Percentiles rank a stretch among this genome's conserved stretches.
Conservation (phyloP, 2,888 invertebrate genomes). For the Ophion costatus region DNA sequence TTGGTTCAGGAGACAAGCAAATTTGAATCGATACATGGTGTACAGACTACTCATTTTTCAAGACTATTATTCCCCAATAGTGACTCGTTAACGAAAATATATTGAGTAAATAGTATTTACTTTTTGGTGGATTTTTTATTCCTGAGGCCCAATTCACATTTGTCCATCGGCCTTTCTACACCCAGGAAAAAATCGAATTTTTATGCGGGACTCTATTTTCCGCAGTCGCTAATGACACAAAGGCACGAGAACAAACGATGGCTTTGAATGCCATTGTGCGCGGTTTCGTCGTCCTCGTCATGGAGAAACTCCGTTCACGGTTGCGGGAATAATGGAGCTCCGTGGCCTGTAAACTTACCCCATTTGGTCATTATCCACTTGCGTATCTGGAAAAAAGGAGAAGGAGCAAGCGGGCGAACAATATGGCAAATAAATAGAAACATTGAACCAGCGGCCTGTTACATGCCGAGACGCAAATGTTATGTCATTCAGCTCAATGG, state of each 20-base stretch:
- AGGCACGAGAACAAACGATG: slow-evolving; percentile 46
- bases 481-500: not conserved
- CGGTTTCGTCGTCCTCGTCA: slow-evolving; percentile 34
- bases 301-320: slow-evolving; percentile 54
- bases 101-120: not conserved
- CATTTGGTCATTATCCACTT: slow-evolving; percentile 54
- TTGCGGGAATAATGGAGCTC: slow-evolving; percentile 53
- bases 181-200: not conserved
- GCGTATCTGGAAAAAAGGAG: not conserved
- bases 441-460: slow-evolving; percentile 9
- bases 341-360: slow-evolving; percentile 54
- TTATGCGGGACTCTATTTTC: not conserved
- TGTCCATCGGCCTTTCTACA: not conserved
- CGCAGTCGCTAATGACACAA: not conserved
- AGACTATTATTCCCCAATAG: too few relatives aligned
- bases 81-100: too few relatives aligned
- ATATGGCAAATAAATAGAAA: slow-evolving; percentile 17
- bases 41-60: too few relatives aligned
- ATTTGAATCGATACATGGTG: too few relatives aligned
- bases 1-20: too few relatives aligned
- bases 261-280: slow-evolving; percentile 52
- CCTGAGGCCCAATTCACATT: not conserved
- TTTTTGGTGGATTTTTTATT: not conserved
- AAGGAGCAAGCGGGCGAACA: not conserved
- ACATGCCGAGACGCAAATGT: not conserved